A percentile compares a stretch with the other conserved stretches of the same genome.
These are phyloP conservation scores for Anguilla obscura DNA, from an alignment of 2,797 vertebrate species.

Conservation along the genomic window DNA sequence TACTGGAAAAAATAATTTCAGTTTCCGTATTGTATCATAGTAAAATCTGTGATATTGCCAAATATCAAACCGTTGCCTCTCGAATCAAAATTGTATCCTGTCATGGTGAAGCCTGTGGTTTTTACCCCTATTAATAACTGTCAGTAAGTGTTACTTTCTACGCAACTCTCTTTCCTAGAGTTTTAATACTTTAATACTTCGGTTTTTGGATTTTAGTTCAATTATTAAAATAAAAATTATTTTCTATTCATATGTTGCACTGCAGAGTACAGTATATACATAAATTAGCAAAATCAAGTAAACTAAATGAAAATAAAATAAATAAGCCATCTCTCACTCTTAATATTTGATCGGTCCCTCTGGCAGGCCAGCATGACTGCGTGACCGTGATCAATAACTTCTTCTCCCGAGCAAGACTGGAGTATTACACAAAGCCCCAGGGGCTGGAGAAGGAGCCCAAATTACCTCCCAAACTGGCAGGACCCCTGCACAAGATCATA, in stretches of 20 bases:
- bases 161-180: background rate
- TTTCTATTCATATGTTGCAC: background rate
- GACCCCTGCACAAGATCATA: conserved; percentile 94
- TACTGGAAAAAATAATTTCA: too few species aligned
- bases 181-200: background rate
- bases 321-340: background rate
- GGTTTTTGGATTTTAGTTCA: background rate
- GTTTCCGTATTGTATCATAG: too few species aligned
- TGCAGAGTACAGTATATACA: background rate
- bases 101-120: too few species aligned
- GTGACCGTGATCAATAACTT: conserved; percentile 98
- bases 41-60: too few species aligned
- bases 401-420: conserved; percentile 90
- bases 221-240: background rate
- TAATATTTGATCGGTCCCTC: background rate
- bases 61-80: too few species aligned
- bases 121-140: too few species aligned
- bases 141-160: background rate
- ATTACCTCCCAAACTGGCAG: conserved; percentile 85
- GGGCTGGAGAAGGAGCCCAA: conserved; percentile 94
- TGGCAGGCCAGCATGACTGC: conserved; percentile 92
- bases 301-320: background rate
- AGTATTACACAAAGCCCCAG: conserved; percentile 93
- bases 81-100: too few species aligned
- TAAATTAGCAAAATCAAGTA: background rate